These are phyloP conservation scores for Aphrophora alni DNA, from an alignment of 2,888 invertebrate species.

Conservation along the genomic window DNA sequence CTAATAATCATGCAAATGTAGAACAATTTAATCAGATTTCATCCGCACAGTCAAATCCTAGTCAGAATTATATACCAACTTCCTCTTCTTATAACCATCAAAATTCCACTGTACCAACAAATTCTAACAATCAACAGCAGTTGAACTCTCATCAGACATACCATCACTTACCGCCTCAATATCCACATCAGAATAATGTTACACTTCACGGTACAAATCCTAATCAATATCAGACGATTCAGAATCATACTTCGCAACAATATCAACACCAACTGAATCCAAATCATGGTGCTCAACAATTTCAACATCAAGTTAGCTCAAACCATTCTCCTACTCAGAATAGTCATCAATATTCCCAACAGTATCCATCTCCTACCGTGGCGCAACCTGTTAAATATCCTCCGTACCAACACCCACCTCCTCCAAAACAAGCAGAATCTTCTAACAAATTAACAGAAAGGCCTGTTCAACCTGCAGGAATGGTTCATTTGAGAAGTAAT, in stretches of 20 bases:
- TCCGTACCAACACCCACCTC: conserved; percentile 70
- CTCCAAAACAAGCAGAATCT: conserved; percentile 58
- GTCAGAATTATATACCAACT: not conserved
- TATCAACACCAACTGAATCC: not conserved
- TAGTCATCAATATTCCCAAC: conserved; percentile 37
- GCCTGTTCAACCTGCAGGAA: conserved; percentile 42
- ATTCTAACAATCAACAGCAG: conserved; percentile 38
- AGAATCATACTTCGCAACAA: conserved; percentile 10
- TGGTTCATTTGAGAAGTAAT: conserved; percentile 63
- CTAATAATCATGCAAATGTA: conserved; percentile 15
- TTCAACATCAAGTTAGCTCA: conserved; percentile 17
- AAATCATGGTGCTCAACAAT: conserved; percentile 6
- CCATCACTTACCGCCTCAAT: conserved; percentile 54
- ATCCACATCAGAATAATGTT: conserved; percentile 58
- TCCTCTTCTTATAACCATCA: not conserved
- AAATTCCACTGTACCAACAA: not conserved
- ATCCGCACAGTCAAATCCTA: not conserved
- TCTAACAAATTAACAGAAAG: conserved; percentile 35
- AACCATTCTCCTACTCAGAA: conserved; percentile 16
- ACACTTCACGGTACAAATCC: conserved; percentile 44
- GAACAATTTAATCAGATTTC: not conserved
- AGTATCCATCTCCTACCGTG: conserved; percentile 33
- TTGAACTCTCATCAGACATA: conserved; percentile 54
- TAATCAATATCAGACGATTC: not conserved
- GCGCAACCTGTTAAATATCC: conserved; percentile 52